phyloP scores from a whole-genome alignment of 2,797 vertebrate species.

The Chloroceryle amazona region DNA sequence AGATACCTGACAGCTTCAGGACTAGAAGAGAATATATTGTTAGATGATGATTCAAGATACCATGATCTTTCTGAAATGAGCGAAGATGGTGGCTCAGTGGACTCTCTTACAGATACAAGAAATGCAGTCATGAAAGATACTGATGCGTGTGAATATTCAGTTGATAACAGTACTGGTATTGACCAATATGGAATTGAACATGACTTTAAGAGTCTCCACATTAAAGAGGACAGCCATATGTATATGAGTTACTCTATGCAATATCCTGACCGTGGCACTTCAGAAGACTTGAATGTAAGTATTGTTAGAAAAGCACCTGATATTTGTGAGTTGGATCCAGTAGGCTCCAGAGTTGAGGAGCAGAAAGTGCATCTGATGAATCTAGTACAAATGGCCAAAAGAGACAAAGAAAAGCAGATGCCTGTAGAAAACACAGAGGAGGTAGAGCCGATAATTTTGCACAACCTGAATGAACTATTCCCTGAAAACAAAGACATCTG shows the following conservation, averaged over 20 bases:
- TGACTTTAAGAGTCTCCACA: not conserved
- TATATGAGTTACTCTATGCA: not conserved
- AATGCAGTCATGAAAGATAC: not conserved
- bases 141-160: not conserved
- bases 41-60: constrained; percentile 3
- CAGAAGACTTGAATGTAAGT: not conserved
- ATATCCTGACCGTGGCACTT: not conserved
- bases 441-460: constrained; percentile 17
- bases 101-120: not conserved
- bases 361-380: not conserved
- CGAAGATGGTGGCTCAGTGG: not conserved
- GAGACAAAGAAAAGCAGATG: not conserved
- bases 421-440: constrained; percentile 7
- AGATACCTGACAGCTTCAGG: constrained; percentile 12
- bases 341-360: not conserved
- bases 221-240: not conserved
- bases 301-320: not conserved
- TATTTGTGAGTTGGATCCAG: not conserved
- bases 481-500: not conserved
- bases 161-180: not conserved
- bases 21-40: not conserved
- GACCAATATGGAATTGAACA: not conserved
- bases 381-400: not conserved
- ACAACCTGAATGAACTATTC: constrained; percentile 13
- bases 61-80: not conserved